phyloP scores from a whole-genome alignment of 2,797 vertebrate species.

The Psittacula echo region DNA sequence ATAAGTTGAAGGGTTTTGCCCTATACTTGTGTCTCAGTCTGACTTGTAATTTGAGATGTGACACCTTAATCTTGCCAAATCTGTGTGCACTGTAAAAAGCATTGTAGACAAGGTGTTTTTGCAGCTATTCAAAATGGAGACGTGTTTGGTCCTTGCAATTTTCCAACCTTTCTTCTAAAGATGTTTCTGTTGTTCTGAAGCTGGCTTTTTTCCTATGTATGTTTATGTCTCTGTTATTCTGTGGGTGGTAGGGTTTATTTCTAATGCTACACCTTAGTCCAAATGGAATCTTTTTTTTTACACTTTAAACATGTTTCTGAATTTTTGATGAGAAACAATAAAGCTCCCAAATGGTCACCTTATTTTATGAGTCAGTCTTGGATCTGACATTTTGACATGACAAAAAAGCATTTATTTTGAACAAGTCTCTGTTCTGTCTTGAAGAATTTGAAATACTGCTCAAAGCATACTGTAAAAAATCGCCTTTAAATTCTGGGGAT shows the following conservation, averaged over 20 bases:
- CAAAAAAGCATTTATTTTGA: not conserved
- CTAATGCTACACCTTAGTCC: not conserved
- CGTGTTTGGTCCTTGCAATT: not conserved
- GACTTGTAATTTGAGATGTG: conserved; percentile 77
- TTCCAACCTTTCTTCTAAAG: not conserved
- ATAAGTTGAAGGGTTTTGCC: conserved; percentile 18
- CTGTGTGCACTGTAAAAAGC: conserved; percentile 38
- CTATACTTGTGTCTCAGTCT: conserved; percentile 52
- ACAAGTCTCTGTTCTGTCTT: not conserved
- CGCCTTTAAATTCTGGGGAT: not conserved
- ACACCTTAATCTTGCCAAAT: conserved; percentile 81
- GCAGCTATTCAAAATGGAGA: conserved; percentile 32
- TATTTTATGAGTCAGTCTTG: not conserved
- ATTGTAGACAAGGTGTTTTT: conserved; percentile 4
- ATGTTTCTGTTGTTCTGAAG: not conserved
- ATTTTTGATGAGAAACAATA: not conserved
- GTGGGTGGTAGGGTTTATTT: not conserved
- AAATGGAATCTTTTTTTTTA: not conserved
- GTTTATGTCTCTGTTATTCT: not conserved
- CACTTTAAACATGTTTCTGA: not conserved
- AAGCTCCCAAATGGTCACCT: not conserved
- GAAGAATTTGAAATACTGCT: not conserved
- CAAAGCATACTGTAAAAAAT: not conserved
- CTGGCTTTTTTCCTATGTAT: not conserved
- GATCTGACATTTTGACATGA: not conserved